A percentile compares a stretch with the other conserved stretches of the same genome.
phyloP scores from a whole-genome alignment of 2,888 invertebrate genomes.

The Apamea epomidion region DNA sequence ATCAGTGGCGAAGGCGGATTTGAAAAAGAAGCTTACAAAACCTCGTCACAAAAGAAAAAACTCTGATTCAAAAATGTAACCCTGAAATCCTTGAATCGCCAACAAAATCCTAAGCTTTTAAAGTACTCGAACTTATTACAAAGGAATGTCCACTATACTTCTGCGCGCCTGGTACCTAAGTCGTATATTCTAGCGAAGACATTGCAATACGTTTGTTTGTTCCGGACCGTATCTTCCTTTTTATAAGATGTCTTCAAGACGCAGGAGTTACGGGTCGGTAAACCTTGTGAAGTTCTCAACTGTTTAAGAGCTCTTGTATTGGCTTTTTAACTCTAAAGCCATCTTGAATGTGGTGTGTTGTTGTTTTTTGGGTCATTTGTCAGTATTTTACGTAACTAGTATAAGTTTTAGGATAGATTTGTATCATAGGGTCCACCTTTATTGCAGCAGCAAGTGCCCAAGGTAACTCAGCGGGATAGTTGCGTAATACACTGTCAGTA shows the following conservation, averaged over 20 bases:
- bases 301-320: conserved; percentile 72
- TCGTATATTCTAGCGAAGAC: conserved; percentile 78
- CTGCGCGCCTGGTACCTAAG: conserved; percentile 74
- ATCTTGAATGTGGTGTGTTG: not conserved
- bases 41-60: not conserved
- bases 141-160: conserved; percentile 74
- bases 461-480: not conserved
- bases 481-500: not conserved
- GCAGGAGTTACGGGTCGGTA: conserved; percentile 78
- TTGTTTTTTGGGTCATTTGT: not conserved
- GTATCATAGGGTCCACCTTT: not conserved
- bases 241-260: conserved; percentile 81
- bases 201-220: conserved; percentile 85
- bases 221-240: conserved; percentile 83
- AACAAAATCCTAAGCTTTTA: conserved; percentile 31
- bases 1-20: not conserved
- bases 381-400: not conserved
- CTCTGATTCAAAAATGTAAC: not conserved
- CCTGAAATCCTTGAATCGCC: not conserved
- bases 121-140: conserved; percentile 40
- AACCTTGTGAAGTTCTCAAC: conserved; percentile 77
- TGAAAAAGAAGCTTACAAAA: not conserved
- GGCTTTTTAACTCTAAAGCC: conserved; percentile 56
- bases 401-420: not conserved
- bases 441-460: not conserved